phyloP scores from a whole-genome alignment of 1,140 invertebrate genomes.

The Drosophila saltans region DNA sequence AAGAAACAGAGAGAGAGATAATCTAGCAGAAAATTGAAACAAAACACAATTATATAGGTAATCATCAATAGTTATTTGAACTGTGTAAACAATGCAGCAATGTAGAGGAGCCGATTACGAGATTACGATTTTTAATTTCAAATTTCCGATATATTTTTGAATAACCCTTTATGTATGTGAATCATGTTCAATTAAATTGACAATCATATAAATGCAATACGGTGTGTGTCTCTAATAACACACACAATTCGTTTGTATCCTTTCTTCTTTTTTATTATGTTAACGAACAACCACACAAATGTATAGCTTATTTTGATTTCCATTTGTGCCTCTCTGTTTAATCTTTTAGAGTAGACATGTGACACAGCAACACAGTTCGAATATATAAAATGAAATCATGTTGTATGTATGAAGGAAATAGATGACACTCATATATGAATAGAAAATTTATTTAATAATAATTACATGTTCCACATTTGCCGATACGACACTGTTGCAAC shows the following conservation, averaged over 20 bases:
- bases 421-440: background rate
- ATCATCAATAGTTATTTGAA: background rate
- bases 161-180: background rate
- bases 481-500: conserved; percentile 82
- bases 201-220: too few species aligned
- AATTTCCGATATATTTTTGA: background rate
- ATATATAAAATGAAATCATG: conserved; percentile 17
- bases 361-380: background rate
- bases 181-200: background rate
- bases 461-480: conserved; percentile 79
- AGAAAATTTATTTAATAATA: background rate
- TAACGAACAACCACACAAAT: background rate
- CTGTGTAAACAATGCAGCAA: background rate
- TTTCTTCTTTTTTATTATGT: too few species aligned
- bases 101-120: background rate
- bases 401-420: background rate
- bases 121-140: background rate
- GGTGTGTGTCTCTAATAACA: too few species aligned
- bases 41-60: conserved; percentile 1
- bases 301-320: background rate
- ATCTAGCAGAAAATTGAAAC: conserved; percentile 24
- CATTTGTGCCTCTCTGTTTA: conserved; percentile 9
- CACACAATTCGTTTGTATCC: too few species aligned
- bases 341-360: background rate
- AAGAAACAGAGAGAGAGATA: conserved; percentile 25